Evolutionary conservation across 2,797 vertebrate genomes (phyloP).

Genomic region (Australoheros facetus): DNA sequence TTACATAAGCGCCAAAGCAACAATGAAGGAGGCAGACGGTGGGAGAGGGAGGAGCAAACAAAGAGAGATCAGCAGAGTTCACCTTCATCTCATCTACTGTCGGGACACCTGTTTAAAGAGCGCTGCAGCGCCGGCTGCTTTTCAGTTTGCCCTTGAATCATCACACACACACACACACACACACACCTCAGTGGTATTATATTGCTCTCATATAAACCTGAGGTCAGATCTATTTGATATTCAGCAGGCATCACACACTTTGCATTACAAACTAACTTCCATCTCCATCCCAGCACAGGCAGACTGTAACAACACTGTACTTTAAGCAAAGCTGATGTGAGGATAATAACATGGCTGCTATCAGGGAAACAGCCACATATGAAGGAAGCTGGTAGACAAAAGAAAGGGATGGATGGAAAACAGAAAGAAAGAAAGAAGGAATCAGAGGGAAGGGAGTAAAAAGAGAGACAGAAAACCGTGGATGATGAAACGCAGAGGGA

Average conservation of each 20-base stretch:
- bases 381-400: neutral
- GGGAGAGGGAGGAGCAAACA: neutral
- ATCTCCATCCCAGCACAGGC: slow-evolving; percentile 1
- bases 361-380: neutral
- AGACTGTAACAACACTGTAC: neutral
- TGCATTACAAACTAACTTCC: neutral
- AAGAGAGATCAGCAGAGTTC: slow-evolving; percentile 35
- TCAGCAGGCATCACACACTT: slow-evolving; percentile 19
- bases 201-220: slow-evolving; percentile 31
- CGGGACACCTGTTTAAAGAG: slow-evolving; percentile 53
- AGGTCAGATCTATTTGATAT: slow-evolving; percentile 35
- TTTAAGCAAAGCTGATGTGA: slow-evolving; percentile 18
- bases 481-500: slow-evolving; percentile 7
- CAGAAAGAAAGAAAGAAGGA: slow-evolving; percentile 8
- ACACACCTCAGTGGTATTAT: neutral
- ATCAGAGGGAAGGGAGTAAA: neutral
- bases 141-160: slow-evolving; percentile 48
- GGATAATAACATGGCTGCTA: slow-evolving; percentile 4
- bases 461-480: slow-evolving; percentile 18
- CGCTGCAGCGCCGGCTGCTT: slow-evolving; percentile 19
- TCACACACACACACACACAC: slow-evolving; percentile 18
- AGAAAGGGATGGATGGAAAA: slow-evolving; percentile 3
- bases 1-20: neutral
- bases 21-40: neutral
- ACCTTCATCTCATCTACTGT: slow-evolving; percentile 35